These are phyloP conservation scores for Lerema accius DNA, from an alignment of 1,140 invertebrate species.

Conservation along the genomic window DNA sequence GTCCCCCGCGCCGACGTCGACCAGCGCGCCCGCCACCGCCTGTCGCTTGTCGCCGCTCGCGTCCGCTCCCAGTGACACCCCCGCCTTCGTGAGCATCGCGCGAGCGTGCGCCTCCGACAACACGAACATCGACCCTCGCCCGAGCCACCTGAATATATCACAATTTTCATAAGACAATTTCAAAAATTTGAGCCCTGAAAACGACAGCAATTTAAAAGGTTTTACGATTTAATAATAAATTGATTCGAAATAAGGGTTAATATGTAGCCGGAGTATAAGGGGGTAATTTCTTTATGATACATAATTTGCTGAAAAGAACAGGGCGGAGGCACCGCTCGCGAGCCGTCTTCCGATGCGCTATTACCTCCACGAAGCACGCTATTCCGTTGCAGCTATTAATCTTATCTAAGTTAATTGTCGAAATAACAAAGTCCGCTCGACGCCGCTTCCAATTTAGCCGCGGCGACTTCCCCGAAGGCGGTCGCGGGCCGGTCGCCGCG, in stretches of 20 bases:
- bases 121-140: constrained; percentile 96
- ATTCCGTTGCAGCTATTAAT: constrained; percentile 58
- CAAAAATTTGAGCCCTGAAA: neutral
- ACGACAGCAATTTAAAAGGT: neutral
- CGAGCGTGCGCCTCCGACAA: constrained; percentile 91
- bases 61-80: constrained; percentile 38
- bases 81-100: constrained; percentile 80
- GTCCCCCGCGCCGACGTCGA: constrained; percentile 96
- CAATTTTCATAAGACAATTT: neutral
- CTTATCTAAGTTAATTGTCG: constrained; percentile 66
- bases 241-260: constrained; percentile 18
- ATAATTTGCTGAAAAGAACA: constrained; percentile 45
- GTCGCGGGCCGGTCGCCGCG: constrained; percentile 43
- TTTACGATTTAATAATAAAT: constrained; percentile 4
- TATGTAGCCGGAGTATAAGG: constrained; percentile 28
- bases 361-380: constrained; percentile 36
- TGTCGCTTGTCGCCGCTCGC: constrained; percentile 16
- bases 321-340: constrained; percentile 40
- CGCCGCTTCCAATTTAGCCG: constrained; percentile 60
- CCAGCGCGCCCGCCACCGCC: constrained; percentile 81
- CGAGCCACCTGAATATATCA: constrained; percentile 86
- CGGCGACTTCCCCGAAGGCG: constrained; percentile 47
- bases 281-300: constrained; percentile 37
- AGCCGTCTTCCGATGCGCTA: constrained; percentile 48
- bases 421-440: constrained; percentile 57